phyloP scores from a whole-genome alignment of 2,888 invertebrate genomes.

The Parthenolecanium corni region DNA sequence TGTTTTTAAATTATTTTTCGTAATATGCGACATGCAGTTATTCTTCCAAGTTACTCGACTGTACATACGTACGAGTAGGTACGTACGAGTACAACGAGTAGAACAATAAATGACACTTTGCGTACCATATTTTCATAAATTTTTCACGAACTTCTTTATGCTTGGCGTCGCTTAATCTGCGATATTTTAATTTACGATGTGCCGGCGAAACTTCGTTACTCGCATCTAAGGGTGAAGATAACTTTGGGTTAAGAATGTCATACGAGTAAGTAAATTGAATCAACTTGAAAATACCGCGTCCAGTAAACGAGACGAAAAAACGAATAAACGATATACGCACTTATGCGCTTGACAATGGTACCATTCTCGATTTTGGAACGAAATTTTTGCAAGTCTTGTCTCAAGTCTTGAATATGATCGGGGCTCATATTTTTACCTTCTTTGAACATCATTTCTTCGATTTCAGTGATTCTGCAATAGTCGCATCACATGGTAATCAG shows the following conservation, averaged over 20 bases:
- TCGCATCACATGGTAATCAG: not conserved
- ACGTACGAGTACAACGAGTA: too few relatives aligned
- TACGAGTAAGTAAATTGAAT: too few relatives aligned
- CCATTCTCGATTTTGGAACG: conserved; percentile 46
- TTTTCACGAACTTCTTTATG: conserved; percentile 49
- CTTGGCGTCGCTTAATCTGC: conserved; percentile 48
- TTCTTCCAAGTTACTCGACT: too few relatives aligned
- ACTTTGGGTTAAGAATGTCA: too few relatives aligned
- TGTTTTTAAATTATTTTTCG: too few relatives aligned
- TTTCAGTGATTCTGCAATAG: conserved; percentile 40
- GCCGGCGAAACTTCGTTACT: conserved; percentile 21
- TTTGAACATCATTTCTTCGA: conserved; percentile 47
- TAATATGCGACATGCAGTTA: too few relatives aligned
- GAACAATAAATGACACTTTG: conserved; percentile 27
- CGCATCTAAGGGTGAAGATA: too few relatives aligned
- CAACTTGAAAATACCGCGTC: too few relatives aligned
- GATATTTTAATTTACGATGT: conserved; percentile 42
- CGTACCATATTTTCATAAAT: conserved; percentile 51
- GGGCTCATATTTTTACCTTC: conserved; percentile 41
- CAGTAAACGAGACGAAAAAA: too few relatives aligned
- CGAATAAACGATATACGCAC: too few relatives aligned
- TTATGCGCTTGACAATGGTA: conserved; percentile 11
- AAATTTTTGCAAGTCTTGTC: conserved; percentile 48
- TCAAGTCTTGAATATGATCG: conserved; percentile 45
- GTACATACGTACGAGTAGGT: too few relatives aligned